These are phyloP conservation scores for Pachyseris speciosa DNA, from an alignment of 64 coral and sea anemone species.

Conservation along the genomic window DNA sequence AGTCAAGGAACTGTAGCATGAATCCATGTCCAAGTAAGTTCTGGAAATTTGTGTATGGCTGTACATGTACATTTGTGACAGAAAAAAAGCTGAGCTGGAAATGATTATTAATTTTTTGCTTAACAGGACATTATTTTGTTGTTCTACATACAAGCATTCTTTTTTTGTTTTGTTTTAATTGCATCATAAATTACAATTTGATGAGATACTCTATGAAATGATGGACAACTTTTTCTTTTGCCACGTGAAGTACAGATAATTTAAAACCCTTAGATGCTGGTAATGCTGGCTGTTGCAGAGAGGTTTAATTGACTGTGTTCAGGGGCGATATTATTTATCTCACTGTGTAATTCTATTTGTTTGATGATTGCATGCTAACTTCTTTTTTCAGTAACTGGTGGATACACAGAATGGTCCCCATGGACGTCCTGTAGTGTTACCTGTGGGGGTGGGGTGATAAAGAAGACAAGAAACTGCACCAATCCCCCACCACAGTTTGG, in stretches of 20 bases:
- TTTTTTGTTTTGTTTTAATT: too few species aligned
- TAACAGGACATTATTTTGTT: too few species aligned
- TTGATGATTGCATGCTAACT: background rate
- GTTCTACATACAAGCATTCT: too few species aligned
- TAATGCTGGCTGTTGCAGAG: too few species aligned
- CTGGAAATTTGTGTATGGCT: background rate
- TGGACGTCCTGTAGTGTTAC: slow-evolving; percentile 64
- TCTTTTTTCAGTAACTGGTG: slow-evolving; percentile 58
- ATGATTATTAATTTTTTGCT: too few species aligned
- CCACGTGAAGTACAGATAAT: background rate
- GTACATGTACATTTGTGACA: background rate
- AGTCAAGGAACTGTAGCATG: slow-evolving; percentile 68
- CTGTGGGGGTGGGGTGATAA: slow-evolving; percentile 65
- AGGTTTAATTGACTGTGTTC: background rate
- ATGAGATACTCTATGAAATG: background rate
- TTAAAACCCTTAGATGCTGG: too few species aligned
- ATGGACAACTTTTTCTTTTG: too few species aligned
- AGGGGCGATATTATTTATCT: background rate
- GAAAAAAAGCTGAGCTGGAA: too few species aligned
- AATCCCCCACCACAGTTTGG: slow-evolving; percentile 64
- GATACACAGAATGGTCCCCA: slow-evolving; percentile 63
- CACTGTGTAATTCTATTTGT: background rate
- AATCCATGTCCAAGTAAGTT: slow-evolving; percentile 83
- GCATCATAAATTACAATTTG: too few species aligned
- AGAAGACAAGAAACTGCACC: slow-evolving; percentile 67